Base-by-base conservation (phyloP, 2,797 vertebrate genomes). In the Gouania willdenowi region DNA sequence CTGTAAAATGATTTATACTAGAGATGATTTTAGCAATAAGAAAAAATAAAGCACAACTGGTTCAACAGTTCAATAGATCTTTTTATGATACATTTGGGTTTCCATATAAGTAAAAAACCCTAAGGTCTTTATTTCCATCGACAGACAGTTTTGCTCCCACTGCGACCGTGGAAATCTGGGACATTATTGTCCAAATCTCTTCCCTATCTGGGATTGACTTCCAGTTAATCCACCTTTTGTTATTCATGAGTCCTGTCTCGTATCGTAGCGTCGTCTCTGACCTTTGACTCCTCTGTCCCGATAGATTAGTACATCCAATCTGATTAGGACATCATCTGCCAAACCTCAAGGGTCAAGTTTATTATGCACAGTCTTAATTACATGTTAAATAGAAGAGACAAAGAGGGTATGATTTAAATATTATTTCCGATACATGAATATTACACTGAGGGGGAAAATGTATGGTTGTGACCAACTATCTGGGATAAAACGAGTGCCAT, bases 151-250 rank as follows among this genome's bases (percentile, higher is more conserved):
- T 52, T 45, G 44, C 23, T 35, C 65, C 25, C 16, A 44, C 67
- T 59, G 26, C 63, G 39, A 38, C 32, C 18, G 19, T 72, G 66
- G 47, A 71, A 77, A 80, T 76, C 68, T 64, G 66, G 47, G 78
- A 77, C 81, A 80, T 82, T 52, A 67, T 66, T 71, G 42, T 31
- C 53, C 71, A 76, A 74, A 71, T 56, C 72, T 67, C 46, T 57
- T 68, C 53, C 19, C 39, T 41, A 43, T 59, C 28, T 19, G 34
- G 42, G 63, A 61, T 59, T 67, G 57, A 51, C 62, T 49, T 54
- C 41, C 40, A 54, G 50, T 76, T 84, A 84, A 87, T 84, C 81
- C 70, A 56, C 52, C 72, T 47, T 81, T 84, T 83, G 74, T 83
- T 78, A 87, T 84, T 79, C 75, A 88, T 83, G 83, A 73, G 71